Evolutionary conservation across 1,140 invertebrate species (phyloP).

Genomic region (Solenopsis invicta): DNA sequence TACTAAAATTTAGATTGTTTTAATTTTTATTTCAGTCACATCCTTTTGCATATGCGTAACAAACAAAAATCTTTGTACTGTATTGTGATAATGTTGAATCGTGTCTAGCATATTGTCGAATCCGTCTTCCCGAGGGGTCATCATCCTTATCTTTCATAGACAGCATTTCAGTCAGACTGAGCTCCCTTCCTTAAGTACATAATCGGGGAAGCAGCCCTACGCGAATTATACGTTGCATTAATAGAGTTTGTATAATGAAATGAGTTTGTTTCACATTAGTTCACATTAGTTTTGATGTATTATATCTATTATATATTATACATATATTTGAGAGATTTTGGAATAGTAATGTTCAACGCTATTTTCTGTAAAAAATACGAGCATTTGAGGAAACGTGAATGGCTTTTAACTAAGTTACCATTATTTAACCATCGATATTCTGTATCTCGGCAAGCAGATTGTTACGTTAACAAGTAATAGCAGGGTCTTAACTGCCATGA

Average conservation of each 20-base stretch:
- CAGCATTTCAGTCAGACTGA: slow-evolving; percentile 11
- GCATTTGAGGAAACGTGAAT: neutral
- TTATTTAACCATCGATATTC: slow-evolving; percentile 18
- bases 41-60: neutral
- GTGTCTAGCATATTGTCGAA: slow-evolving; percentile 21
- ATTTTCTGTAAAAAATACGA: slow-evolving; percentile 5
- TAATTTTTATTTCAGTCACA: neutral
- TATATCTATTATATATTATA: neutral
- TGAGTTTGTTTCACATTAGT: slow-evolving; percentile 72
- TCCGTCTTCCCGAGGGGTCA: slow-evolving; percentile 11
- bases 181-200: slow-evolving; percentile 13
- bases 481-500: slow-evolving; percentile 66
- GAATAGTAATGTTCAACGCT: neutral
- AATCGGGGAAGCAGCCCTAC: slow-evolving; percentile 21
- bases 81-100: neutral
- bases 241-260: slow-evolving; percentile 79
- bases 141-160: slow-evolving; percentile 30
- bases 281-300: neutral
- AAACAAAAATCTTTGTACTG: neutral
- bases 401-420: neutral
- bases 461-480: slow-evolving; percentile 66
- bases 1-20: neutral
- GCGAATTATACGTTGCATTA: slow-evolving; percentile 67
- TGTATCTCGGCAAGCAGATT: slow-evolving; percentile 27
- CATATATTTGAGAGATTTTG: neutral